Evolutionary conservation across 53 echinoderm and acorn worm species (phyloP).

Genomic region (Hippasteria phrygiana): DNA sequence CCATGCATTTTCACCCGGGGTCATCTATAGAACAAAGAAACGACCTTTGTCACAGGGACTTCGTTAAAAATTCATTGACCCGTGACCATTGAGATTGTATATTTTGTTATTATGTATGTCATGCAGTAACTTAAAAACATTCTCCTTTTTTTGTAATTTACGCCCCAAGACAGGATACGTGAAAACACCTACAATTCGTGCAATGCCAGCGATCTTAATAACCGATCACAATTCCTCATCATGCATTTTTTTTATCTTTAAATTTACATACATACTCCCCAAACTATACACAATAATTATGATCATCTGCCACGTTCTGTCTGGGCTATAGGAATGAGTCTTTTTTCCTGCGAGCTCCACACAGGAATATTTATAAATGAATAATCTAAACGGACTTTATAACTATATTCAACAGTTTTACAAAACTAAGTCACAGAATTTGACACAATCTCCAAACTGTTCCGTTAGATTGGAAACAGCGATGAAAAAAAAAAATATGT

Average conservation of each 20-base stretch:
- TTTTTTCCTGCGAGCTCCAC: background rate
- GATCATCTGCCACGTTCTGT: slow-evolving; percentile 23
- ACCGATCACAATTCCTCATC: slow-evolving; percentile 9
- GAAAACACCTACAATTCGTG: slow-evolving; percentile 53
- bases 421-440: background rate
- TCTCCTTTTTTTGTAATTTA: background rate
- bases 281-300: slow-evolving; percentile 47
- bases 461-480: background rate
- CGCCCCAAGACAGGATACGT: slow-evolving; percentile 25
- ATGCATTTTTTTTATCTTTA: slow-evolving; percentile 32
- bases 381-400: background rate
- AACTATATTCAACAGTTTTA: background rate
- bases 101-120: background rate
- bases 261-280: slow-evolving; percentile 50
- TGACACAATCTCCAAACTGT: background rate
- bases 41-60: background rate
- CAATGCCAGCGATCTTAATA: slow-evolving; percentile 30
- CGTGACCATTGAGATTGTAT: background rate
- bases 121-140: slow-evolving; percentile 22
- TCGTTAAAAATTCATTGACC: background rate
- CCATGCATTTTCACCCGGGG: background rate
- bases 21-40: background rate
- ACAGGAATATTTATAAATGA: background rate
- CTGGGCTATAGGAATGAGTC: background rate
- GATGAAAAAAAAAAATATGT: background rate